Evolutionary conservation across 2,113 vertebrate genomes (phyloP).

Genomic region (Colius striatus): DNA sequence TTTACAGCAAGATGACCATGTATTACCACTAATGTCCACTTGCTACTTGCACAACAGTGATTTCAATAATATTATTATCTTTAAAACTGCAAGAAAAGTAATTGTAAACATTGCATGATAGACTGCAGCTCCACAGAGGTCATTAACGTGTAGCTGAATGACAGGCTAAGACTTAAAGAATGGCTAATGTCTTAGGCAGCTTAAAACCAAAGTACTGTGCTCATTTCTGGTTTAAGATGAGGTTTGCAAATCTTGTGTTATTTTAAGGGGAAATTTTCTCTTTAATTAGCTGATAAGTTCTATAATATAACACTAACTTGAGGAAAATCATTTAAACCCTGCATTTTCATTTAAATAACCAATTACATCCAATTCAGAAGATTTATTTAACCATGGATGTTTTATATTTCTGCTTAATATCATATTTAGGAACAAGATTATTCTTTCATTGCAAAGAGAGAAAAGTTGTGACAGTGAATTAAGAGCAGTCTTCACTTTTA

Average conservation of each 20-base stretch:
- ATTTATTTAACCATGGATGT: neutral
- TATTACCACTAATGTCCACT: neutral
- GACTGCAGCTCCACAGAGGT: neutral
- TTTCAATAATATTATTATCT: neutral
- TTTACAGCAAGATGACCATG: neutral
- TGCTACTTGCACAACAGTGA: neutral
- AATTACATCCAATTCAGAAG: constrained; percentile 10
- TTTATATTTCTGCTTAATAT: constrained; percentile 10
- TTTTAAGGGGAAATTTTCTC: constrained; percentile 9
- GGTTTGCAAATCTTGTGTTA: neutral
- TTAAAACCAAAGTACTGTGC: neutral
- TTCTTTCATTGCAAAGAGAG: neutral
- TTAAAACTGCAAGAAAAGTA: constrained; percentile 24
- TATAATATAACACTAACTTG: neutral
- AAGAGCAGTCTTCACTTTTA: neutral
- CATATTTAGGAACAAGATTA: neutral
- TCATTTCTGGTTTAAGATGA: neutral
- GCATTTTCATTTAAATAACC: constrained; percentile 40
- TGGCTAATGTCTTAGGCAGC: neutral
- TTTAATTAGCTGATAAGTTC: constrained; percentile 30
- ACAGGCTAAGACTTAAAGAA: constrained; percentile 6
- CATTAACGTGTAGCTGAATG: neutral
- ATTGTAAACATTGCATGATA: constrained; percentile 1
- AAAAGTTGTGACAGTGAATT: neutral
- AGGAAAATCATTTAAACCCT: constrained; percentile 3